Evolutionary conservation across 2,797 vertebrate genomes (phyloP).

Genomic region (Chrosomus eos): DNA sequence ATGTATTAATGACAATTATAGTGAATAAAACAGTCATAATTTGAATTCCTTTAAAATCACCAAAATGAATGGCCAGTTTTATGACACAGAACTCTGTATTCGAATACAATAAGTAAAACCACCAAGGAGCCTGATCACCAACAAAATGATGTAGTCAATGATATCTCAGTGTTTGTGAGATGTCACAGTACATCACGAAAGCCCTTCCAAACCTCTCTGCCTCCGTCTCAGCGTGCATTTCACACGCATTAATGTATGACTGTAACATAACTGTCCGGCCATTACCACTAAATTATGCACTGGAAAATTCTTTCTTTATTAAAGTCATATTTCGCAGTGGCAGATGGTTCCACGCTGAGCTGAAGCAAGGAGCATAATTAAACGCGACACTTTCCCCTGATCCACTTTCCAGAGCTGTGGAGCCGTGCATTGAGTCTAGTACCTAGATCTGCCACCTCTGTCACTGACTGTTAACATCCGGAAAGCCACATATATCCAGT

Average conservation of each 20-base stretch:
- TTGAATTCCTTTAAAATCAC: not conserved
- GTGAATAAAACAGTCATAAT: not conserved
- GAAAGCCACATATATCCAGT: constrained; percentile 4
- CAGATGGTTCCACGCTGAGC: constrained; percentile 63
- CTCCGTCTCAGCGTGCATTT: constrained; percentile 59
- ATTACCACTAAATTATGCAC: constrained; percentile 67
- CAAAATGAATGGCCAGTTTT: not conserved
- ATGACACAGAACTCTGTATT: not conserved
- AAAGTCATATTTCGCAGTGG: constrained; percentile 67
- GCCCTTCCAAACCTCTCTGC: constrained; percentile 43
- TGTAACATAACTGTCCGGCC: constrained; percentile 65
- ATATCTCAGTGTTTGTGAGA: constrained; percentile 47
- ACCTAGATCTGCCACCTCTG: constrained; percentile 48
- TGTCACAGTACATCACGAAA: constrained; percentile 59
- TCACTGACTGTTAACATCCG: constrained; percentile 38
- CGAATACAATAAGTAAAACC: constrained; percentile 1
- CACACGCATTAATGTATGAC: constrained; percentile 61
- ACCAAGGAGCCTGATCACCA: constrained; percentile 18
- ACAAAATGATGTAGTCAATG: constrained; percentile 46
- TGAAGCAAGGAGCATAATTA: constrained; percentile 65
- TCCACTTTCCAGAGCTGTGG: constrained; percentile 60
- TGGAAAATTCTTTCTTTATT: constrained; percentile 67
- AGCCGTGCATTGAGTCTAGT: constrained; percentile 30
- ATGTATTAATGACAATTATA: not conserved
- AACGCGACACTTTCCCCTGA: constrained; percentile 64